Percentiles rank a stretch among this genome's conserved stretches.
Conservation (phyloP, 2,113 vertebrate genomes). For the Rhynchomys soricoides region DNA sequence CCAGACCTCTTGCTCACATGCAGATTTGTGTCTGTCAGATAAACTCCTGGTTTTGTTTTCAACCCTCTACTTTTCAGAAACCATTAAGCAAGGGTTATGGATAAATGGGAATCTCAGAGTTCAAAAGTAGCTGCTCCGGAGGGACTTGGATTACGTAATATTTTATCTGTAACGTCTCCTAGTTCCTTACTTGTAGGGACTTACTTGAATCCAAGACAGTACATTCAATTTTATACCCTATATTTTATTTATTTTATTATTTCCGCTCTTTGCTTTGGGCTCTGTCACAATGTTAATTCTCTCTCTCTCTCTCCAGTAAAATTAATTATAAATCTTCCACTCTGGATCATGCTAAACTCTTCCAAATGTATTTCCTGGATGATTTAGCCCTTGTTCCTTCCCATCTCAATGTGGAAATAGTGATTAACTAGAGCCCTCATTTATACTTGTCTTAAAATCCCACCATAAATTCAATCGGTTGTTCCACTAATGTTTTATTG, state of each 20-base stretch:
- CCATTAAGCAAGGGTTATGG: background rate
- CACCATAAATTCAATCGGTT: conserved; percentile 70
- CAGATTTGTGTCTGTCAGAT: background rate
- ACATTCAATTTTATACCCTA: background rate
- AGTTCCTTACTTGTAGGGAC: background rate
- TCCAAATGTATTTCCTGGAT: conserved; percentile 84
- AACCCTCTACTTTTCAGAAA: conserved; percentile 32
- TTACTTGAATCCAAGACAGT: background rate
- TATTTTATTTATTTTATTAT: conserved; percentile 69
- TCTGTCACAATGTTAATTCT: conserved; percentile 81
- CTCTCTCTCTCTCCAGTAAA: conserved; percentile 79
- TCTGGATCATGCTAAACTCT: conserved; percentile 80
- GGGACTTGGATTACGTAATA: background rate
- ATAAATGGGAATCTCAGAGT: conserved; percentile 57
- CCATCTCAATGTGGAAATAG: conserved; percentile 73
- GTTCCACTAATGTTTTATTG: conserved; percentile 72
- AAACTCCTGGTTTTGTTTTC: background rate
- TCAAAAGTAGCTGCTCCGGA: background rate
- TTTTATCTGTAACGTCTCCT: background rate
- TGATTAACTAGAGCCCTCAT: conserved; percentile 62
- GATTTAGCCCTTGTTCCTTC: conserved; percentile 67
- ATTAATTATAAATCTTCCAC: conserved; percentile 81
- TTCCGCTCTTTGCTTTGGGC: conserved; percentile 68
- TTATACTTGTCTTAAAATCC: conserved; percentile 79
- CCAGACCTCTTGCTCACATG: background rate